Evolutionary conservation across 2,797 vertebrate species (phyloP), one percentile per base, ranked within the genome.

Genomic region (Sebastes minor): DNA sequence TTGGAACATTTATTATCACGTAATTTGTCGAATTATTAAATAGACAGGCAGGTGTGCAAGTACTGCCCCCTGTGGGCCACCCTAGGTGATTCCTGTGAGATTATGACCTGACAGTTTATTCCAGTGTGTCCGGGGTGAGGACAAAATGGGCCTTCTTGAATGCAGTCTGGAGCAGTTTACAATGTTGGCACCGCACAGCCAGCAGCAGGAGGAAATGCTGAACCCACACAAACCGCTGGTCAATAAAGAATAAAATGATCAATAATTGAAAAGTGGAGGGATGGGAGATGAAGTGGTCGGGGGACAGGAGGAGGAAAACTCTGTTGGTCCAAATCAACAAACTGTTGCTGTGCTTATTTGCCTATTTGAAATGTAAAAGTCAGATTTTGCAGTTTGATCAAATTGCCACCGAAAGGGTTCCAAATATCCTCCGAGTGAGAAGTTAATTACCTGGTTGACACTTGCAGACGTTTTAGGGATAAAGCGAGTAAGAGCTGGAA

Each of bases 21-120:
- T 49, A 65, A 79, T 76, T 82, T 25, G 16, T 38, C 4, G 14
- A 49, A 46, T 38, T 56, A 7, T 52, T 74, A 22, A 76, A 38
- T 28, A 71, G 71, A 65, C 32, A 23, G 67, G 30, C 68, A 63
- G 65, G 38, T 77, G 74, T 70, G 61, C 66, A 35, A 70, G 74
- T 25, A 55, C 80, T 64, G 77, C 76, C 74, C 79, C 69, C 71
- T 80, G 74, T 73, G 75, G 91, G 67, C 59, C 72, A 49, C 18
- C n/a, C 3, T 12, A n/a, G 68, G 61, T 49, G 59, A 85, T 56
- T 49, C 8, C 22, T 49, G 25, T n/a, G 18, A 65, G 30, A 72
- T 81, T 46, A 67, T 61, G 74, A 82, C 62, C 35, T 23, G 57
- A 32, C 2, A 56, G 7, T 35, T 82, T 2, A 70, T 56, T 32